These are phyloP conservation scores for Teinopalpus imperialis DNA, from an alignment of 2,888 invertebrate species.

Conservation along the genomic window DNA sequence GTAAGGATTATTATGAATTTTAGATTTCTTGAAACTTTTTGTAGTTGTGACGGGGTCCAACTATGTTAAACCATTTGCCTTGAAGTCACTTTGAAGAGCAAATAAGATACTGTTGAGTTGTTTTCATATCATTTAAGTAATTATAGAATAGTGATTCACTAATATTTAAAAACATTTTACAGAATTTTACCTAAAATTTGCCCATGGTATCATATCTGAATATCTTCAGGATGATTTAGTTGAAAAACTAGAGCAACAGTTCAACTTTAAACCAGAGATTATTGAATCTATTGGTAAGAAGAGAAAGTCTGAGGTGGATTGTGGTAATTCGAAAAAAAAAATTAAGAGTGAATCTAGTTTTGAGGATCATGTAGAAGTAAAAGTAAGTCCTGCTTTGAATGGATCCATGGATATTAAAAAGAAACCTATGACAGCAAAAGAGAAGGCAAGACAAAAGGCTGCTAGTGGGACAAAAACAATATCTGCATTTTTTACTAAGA, in stretches of 20 bases:
- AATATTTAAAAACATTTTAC: too few relatives aligned
- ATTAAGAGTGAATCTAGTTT: conserved; percentile 50
- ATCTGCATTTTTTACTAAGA: conserved; percentile 89
- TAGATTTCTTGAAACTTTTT: too few relatives aligned
- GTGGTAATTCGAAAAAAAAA: conserved; percentile 56
- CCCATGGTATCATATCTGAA: conserved; percentile 90
- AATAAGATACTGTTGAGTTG: too few relatives aligned
- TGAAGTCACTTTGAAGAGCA: too few relatives aligned
- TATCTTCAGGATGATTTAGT: conserved; percentile 87
- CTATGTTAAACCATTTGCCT: too few relatives aligned
- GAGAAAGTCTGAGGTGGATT: conserved; percentile 75
- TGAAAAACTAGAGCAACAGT: conserved; percentile 83
- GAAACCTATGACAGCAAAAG: conserved; percentile 84
- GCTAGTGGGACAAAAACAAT: conserved; percentile 91
- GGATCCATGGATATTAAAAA: conserved; percentile 65
- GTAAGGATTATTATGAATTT: too few relatives aligned
- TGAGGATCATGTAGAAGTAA: conserved; percentile 51
- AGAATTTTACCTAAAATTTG: conserved; percentile 87
- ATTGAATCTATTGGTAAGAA: conserved; percentile 73
- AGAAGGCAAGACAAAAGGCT: conserved; percentile 88
- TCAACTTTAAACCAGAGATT: conserved; percentile 84
- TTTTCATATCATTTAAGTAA: too few relatives aligned
- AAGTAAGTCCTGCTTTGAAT: conserved; percentile 50
- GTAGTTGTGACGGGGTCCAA: too few relatives aligned
- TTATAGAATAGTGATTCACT: too few relatives aligned